These are phyloP conservation scores for Cryptocheilus praepositus DNA, from an alignment of 2,888 invertebrate genomes.

Conservation along the genomic window DNA sequence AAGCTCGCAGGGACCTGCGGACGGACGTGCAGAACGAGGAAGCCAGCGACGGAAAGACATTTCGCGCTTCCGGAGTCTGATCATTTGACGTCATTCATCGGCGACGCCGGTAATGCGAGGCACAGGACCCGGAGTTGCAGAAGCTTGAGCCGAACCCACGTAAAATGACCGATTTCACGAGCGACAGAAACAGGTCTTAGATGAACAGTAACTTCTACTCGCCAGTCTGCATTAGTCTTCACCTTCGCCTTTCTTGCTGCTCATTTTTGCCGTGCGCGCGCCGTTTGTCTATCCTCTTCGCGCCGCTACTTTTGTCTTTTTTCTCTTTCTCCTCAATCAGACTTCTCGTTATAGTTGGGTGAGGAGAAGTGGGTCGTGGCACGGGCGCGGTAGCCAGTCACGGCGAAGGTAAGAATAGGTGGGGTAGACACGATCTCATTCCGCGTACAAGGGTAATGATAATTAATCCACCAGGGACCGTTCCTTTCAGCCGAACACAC, in stretches of 20 bases:
- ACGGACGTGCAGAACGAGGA: not conserved
- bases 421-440: conserved; percentile 58
- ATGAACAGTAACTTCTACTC: no score
- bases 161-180: no score
- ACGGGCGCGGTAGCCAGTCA: conserved; percentile 68
- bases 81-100: no score
- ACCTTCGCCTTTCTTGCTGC: conserved; percentile 16
- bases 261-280: not conserved
- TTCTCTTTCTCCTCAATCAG: conserved; percentile 23
- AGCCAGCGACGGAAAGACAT: not conserved
- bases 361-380: conserved; percentile 67
- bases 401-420: conserved; percentile 54
- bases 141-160: no score
- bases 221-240: conserved; percentile 3
- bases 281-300: not conserved
- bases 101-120: no score
- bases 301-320: conserved; percentile 7
- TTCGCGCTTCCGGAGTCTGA: not conserved
- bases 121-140: no score
- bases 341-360: conserved; percentile 52
- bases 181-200: no score
- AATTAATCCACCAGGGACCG: conserved; percentile 67
- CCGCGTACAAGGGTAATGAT: conserved; percentile 63
- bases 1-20: no score
- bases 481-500: conserved; percentile 50